These are phyloP conservation scores for Mesorhabditis sp. DNA, from an alignment of 2,888 invertebrate genomes.

Conservation along the genomic window DNA sequence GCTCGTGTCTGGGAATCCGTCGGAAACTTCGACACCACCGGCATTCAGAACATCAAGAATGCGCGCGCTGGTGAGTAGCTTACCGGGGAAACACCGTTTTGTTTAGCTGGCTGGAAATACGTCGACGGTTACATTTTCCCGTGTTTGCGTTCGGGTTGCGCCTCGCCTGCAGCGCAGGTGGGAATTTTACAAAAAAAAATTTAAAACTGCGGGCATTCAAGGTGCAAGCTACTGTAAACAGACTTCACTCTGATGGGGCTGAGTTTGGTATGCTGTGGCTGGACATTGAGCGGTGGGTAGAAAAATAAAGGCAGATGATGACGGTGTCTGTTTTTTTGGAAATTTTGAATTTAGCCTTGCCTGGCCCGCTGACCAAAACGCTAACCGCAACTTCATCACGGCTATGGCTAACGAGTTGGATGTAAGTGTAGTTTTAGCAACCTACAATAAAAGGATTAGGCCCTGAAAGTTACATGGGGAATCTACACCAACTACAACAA, in stretches of 20 bases:
- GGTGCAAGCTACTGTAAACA: conserved; percentile 16
- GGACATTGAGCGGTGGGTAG: conserved; percentile 2
- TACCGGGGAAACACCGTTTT: not conserved
- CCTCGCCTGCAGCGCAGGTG: conserved; percentile 20
- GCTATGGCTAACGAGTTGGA: conserved; percentile 18
- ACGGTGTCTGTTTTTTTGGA: not conserved
- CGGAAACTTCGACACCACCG: conserved; percentile 32
- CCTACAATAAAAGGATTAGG: not conserved
- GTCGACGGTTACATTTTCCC: conserved; percentile 38
- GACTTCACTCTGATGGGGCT: conserved; percentile 15
- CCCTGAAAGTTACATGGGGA: conserved; percentile 22
- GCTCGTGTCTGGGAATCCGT: conserved; percentile 30
- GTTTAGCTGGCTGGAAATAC: conserved; percentile 23
- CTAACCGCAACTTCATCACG: conserved; percentile 15
- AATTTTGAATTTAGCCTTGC: conserved; percentile 9
- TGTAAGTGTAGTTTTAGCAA: not conserved
- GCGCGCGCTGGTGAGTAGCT: conserved; percentile 25
- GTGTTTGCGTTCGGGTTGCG: conserved; percentile 22
- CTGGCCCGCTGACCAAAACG: conserved; percentile 16
- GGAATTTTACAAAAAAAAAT: not conserved
- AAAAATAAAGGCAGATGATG: not conserved
- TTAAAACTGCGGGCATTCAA: not conserved
- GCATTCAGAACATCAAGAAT: conserved; percentile 39
- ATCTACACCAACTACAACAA: conserved; percentile 42
- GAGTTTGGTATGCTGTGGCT: conserved; percentile 18